Conservation (phyloP, 2,888 invertebrate species). For the Autographa gamma region DNA sequence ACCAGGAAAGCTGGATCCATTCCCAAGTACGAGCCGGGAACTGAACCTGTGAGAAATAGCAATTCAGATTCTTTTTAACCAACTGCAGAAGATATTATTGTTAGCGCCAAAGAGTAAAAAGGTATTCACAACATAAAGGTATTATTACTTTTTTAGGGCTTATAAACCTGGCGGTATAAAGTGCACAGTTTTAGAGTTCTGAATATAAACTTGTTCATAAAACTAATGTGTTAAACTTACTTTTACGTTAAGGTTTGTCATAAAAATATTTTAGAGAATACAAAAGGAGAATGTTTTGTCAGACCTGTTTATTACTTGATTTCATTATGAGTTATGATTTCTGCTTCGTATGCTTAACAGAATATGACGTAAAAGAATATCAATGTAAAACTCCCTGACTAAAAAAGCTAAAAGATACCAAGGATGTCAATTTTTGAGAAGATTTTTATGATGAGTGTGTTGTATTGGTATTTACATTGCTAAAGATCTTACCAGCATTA, state of each 20-base stretch:
- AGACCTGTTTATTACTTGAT: not conserved
- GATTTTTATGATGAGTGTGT: not conserved
- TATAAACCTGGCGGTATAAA: not conserved
- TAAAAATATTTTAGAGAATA: not conserved
- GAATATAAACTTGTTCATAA: constrained; percentile 2
- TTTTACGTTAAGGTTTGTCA: not conserved
- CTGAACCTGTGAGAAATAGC: constrained; percentile 89
- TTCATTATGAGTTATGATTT: not conserved
- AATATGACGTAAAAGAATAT: no score
- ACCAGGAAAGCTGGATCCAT: constrained; percentile 97
- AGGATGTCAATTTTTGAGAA: no score
- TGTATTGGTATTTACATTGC: not conserved
- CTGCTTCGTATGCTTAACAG: not conserved
- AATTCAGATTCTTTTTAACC: constrained; percentile 48
- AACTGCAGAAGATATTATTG: not conserved
- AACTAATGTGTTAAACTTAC: constrained; percentile 6
- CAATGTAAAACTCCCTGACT: no score
- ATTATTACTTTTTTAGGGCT: constrained; percentile 3
- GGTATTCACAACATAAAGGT: not conserved
- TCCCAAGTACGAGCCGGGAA: constrained; percentile 95
- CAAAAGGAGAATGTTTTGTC: not conserved
- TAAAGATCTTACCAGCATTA: constrained; percentile 86
- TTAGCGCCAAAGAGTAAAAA: not conserved
- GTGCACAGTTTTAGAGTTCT: not conserved
- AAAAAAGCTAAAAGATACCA: no score